Evolutionary conservation across 2,888 invertebrate species (phyloP), one percentile per base, ranked within the genome.

Genomic region (Drosophila falleni): DNA sequence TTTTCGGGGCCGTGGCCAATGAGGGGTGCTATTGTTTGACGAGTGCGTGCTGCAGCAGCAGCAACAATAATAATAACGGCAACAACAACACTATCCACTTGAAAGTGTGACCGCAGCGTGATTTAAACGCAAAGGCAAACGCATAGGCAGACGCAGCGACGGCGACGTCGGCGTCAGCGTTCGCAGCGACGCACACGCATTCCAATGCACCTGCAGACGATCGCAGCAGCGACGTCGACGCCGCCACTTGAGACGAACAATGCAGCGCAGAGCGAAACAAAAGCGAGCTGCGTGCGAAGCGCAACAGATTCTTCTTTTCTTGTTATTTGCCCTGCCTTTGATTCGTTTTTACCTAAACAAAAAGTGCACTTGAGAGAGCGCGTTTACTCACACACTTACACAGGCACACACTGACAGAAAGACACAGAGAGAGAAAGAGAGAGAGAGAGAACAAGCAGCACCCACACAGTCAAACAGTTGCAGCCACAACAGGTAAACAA

Each of bases 41-140:
- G 74, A 74, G 74, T 81, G 79, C 73, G 79, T 69, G 68, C 74
- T 74, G 59, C 74, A 62, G 33, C 55, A 55, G 31, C 60, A 54
- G 15, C 51, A 61, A 42, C 26, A 63, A 35, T 42, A 46, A 54
- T 11, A 16, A 19, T 26, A 62, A 39, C 26, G 55, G 31, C 44
- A 62, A 29, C 46, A 60, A 61, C 33, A 67, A 67, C 47, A 65
- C 63, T 58, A 69, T 78, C 89, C 89, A 89, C 86, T 87, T 87
- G 89, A 87, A 87, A 87, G 88, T 89, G 86, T 89, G 89, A 87
- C 89, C 86, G 89, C 89, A 89, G 88, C 71, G 81, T 80, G 78
- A 89, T 81, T 89, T 89, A 89, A 89, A 80, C 73, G 69, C 58
- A 64, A 61, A 61, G 42, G 47, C 16, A 64, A 61, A 61, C 37